Evolutionary conservation across 2,888 invertebrate genomes (phyloP).

Genomic region (Sturmia bella): DNA sequence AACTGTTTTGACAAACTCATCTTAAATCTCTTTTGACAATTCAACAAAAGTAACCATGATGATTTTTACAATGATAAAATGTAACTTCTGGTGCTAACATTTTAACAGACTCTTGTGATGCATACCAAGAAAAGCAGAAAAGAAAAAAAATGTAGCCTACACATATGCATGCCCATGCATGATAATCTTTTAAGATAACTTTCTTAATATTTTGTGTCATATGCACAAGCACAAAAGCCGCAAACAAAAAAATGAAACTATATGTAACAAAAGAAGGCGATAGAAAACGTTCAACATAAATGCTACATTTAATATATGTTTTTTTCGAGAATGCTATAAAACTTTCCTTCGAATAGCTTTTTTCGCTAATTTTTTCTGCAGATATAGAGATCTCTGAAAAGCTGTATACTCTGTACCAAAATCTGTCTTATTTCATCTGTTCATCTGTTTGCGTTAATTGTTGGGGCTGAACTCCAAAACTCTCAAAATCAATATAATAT

Average conservation of each 20-base stretch:
- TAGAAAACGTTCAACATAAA: not conserved
- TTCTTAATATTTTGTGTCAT: conserved; percentile 66
- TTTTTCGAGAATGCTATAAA: too few species aligned
- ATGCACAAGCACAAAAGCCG: conserved; percentile 36
- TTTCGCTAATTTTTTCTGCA: too few species aligned
- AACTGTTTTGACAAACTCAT: conserved; percentile 43
- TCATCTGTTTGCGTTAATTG: too few species aligned
- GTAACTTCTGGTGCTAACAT: conserved; percentile 56
- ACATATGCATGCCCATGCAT: conserved; percentile 1
- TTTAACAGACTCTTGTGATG: conserved; percentile 45
- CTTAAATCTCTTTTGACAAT: conserved; percentile 61
- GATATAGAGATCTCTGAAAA: too few species aligned
- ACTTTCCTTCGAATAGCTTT: too few species aligned
- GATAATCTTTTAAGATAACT: conserved; percentile 67
- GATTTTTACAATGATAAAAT: conserved; percentile 43
- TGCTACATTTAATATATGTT: too few species aligned
- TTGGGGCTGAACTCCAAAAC: too few species aligned
- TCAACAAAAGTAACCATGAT: conserved; percentile 41
- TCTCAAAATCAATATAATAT: too few species aligned
- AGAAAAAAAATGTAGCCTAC: not conserved
- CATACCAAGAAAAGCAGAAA: conserved; percentile 1
- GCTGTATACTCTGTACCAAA: too few species aligned
- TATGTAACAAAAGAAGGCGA: not conserved
- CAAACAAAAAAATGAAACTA: not conserved
- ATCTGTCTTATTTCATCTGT: too few species aligned